Evolutionary conservation across 2,888 invertebrate genomes (phyloP), one percentile per base, ranked within the genome.

Genomic region (Leptodirus hochenwartii): DNA sequence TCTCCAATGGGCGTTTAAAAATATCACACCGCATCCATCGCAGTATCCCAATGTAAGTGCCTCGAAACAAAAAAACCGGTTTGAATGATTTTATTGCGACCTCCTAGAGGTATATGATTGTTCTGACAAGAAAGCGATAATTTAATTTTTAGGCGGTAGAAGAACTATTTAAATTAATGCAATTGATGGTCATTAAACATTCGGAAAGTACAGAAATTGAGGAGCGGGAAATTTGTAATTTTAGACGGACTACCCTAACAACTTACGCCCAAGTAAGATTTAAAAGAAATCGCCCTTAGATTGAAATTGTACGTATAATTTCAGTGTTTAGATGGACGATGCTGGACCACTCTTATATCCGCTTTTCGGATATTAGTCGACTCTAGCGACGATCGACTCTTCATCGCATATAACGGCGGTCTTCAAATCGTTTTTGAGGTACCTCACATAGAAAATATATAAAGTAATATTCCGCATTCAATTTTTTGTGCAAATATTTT

Each of bases 1-100:
- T 61, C 70, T 93, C 24, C 85, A 87, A 50, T 93, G 91, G 91
- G 91, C 91, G 15, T 91, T 91, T 56, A 79, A 90, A 47, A 91
- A 91, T 55, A 90, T 93, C 39, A 85, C 88, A 17, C 88, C 90
- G n/a, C 88, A 88, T 57, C 85, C 88, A 4, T 85, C 85, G 13
- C 80, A 91, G 43, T 93, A 93, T 59, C 77, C 84, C 11, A 73
- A 73, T 37, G 74, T 68, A 50, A 54, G 51, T 47, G 22, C 4
- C 5, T 17, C 25, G 3, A 15, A n/a, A n/a, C n/a, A n/a, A n/a
- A n/a, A n/a, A n/a, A n/a, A n/a, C n/a, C n/a, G n/a, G n/a, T n/a
- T n/a, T n/a, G n/a, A n/a, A n/a, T n/a, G n/a, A n/a, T n/a, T n/a
- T n/a, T n/a, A n/a, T n/a, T n/a, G n/a, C n/a, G n/a, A n/a, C n/a